These are phyloP conservation scores for Vulpes ferrilata DNA, from an alignment of 2,113 vertebrate species.

Conservation along the genomic window DNA sequence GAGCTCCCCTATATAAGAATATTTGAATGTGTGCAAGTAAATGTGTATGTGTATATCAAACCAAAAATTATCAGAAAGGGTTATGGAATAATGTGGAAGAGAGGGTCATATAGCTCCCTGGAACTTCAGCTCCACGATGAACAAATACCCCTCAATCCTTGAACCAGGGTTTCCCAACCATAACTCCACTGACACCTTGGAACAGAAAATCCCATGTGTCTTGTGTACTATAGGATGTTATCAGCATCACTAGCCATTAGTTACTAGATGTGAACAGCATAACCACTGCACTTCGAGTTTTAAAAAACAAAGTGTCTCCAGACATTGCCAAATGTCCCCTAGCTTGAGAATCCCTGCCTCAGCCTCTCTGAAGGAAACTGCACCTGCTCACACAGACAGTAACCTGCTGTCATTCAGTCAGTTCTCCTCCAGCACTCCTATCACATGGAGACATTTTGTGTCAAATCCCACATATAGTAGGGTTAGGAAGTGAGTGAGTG, in stretches of 20 bases:
- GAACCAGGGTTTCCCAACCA: not conserved
- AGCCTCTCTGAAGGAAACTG: not conserved
- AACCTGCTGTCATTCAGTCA: not conserved
- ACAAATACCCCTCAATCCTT: not conserved
- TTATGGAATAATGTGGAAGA: not conserved
- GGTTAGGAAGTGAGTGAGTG: not conserved
- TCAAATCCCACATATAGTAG: not conserved
- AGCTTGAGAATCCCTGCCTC: not conserved
- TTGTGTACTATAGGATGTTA: too few relatives aligned
- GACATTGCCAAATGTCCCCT: not conserved
- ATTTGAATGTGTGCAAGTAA: not conserved
- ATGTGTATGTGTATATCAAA: not conserved
- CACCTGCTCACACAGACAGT: not conserved
- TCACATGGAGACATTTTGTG: not conserved
- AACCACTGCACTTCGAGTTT: not conserved
- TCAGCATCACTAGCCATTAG: too few relatives aligned
- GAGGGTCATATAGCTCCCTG: not conserved
- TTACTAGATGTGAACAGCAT: not conserved
- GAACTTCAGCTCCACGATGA: not conserved
- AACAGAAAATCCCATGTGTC: fast-evolving
- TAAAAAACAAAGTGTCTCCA: not conserved
- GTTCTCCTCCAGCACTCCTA: not conserved
- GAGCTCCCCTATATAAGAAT: not conserved
- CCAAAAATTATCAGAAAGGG: not conserved
- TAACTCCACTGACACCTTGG: not conserved